A percentile compares a stretch with the other conserved stretches of the same genome.
phyloP scores from a whole-genome alignment of 2,888 invertebrate species.

The Slavum lentiscoides region DNA sequence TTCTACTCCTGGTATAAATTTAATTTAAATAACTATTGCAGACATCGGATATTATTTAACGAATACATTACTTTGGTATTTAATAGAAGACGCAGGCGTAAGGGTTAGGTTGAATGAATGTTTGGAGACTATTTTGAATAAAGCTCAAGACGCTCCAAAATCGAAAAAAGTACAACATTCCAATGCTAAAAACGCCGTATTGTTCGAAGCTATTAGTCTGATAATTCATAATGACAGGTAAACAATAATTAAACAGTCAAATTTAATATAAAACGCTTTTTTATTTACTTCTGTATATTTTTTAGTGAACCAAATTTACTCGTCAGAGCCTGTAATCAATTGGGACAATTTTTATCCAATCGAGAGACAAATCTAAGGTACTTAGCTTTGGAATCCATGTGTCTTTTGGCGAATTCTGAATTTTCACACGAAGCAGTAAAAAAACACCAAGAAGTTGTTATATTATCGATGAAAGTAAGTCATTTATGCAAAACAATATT shows the following conservation, averaged over 20 bases:
- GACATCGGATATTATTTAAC: neutral
- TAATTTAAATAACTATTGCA: neutral
- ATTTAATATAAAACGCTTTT: constrained; percentile 10
- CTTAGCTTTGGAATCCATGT: constrained; percentile 98
- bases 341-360: constrained; percentile 96
- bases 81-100: constrained; percentile 91
- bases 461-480: constrained; percentile 87
- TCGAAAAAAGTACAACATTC: constrained; percentile 99
- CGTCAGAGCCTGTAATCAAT: constrained; percentile 96
- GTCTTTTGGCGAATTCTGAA: constrained; percentile 97
- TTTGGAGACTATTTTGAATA: constrained; percentile 95
- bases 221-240: constrained; percentile 96
- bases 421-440: constrained; percentile 99
- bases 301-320: constrained; percentile 89
- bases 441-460: constrained; percentile 99
- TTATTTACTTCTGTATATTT: constrained; percentile 53
- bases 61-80: constrained; percentile 52
- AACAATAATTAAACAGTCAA: constrained; percentile 19
- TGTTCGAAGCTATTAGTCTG: constrained; percentile 99
- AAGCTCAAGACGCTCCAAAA: constrained; percentile 98
- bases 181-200: constrained; percentile 98
- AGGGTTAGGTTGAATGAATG: constrained; percentile 95
- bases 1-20: constrained; percentile 79
- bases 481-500: neutral
- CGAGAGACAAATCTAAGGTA: constrained; percentile 98